A percentile compares a stretch with the other conserved stretches of the same genome.
Evolutionary conservation across 2,797 vertebrate genomes (phyloP).

Genomic region (Tokudaia muenninki): DNA sequence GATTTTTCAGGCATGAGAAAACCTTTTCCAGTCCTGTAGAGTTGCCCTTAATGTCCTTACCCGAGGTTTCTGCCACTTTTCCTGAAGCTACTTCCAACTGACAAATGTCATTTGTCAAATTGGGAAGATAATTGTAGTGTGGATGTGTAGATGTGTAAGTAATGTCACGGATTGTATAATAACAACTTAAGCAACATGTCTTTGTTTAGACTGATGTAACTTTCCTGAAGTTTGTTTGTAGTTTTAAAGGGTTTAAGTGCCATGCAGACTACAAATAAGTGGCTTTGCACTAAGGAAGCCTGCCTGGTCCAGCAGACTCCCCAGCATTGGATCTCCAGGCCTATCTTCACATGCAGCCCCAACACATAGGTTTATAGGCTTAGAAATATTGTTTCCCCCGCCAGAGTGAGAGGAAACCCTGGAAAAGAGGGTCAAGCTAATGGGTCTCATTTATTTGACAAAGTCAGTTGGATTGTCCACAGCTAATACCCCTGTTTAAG

Average conservation of each 20-base stretch:
- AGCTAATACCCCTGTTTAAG: neutral
- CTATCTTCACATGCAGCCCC: constrained; percentile 71
- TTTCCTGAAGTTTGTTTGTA: constrained; percentile 86
- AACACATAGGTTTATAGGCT: constrained; percentile 54
- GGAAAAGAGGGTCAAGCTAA: neutral
- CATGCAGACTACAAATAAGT: constrained; percentile 81
- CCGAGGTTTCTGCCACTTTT: constrained; percentile 76
- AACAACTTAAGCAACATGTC: constrained; percentile 83
- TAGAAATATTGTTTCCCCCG: neutral
- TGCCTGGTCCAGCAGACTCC: constrained; percentile 13
- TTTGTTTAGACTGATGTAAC: constrained; percentile 86
- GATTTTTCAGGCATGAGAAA: constrained; percentile 42
- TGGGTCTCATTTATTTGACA: neutral
- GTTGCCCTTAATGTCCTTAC: constrained; percentile 76
- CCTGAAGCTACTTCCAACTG: constrained; percentile 72
- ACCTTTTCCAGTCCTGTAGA: constrained; percentile 82
- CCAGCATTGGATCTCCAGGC: constrained; percentile 60
- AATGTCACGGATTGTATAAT: constrained; percentile 84
- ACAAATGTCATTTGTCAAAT: constrained; percentile 80
- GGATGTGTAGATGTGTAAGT: constrained; percentile 77
- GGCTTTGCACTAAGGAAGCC: constrained; percentile 71
- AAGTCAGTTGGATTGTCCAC: neutral
- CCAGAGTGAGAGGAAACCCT: neutral
- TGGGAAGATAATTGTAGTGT: constrained; percentile 84
- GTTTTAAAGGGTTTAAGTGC: constrained; percentile 83